These are phyloP conservation scores for Drosophila orena DNA, from an alignment of 1,140 invertebrate genomes.

Conservation along the genomic window DNA sequence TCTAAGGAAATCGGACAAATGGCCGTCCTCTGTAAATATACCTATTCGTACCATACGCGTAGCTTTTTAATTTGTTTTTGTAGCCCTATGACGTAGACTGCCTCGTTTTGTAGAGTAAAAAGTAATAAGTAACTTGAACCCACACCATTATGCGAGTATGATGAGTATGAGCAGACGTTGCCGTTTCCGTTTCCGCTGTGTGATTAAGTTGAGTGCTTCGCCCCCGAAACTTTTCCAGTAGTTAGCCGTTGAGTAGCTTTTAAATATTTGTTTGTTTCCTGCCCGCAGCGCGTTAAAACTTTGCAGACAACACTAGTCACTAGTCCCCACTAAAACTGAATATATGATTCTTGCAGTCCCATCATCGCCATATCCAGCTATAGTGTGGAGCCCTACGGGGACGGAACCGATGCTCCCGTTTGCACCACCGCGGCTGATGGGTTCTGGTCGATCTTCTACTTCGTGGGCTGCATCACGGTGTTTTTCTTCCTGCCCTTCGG, in stretches of 20 bases:
- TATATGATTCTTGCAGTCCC: constrained; percentile 88
- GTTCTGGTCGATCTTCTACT: constrained; percentile 91
- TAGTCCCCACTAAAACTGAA: constrained; percentile 9
- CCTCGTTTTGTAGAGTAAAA: constrained; percentile 19
- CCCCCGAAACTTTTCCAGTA: constrained; percentile 49
- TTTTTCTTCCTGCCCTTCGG: constrained; percentile 94
- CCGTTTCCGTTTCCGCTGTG: constrained; percentile 65
- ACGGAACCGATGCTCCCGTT: constrained; percentile 88
- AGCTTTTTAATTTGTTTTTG: constrained; percentile 50
- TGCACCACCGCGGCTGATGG: constrained; percentile 91
- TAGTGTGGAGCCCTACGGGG: constrained; percentile 88
- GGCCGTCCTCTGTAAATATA: constrained; percentile 40
- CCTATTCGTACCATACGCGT: constrained; percentile 23
- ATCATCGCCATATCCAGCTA: constrained; percentile 91
- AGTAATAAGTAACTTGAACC: constrained; percentile 32
- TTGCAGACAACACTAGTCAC: constrained; percentile 57
- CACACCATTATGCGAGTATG: constrained; percentile 22
- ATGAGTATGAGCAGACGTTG: constrained; percentile 54
- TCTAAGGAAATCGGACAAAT: constrained; percentile 38
- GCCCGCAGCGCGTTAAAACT: constrained; percentile 51
- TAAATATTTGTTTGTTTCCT: constrained; percentile 60
- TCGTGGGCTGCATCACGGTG: constrained; percentile 90
- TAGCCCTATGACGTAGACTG: constrained; percentile 32
- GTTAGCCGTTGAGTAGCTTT: constrained; percentile 53
- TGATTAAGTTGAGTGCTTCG: constrained; percentile 74